Percentiles rank a stretch among this genome's conserved stretches.
phyloP scores from a whole-genome alignment of 2,113 vertebrate species.

The Neotragus moschatus region DNA sequence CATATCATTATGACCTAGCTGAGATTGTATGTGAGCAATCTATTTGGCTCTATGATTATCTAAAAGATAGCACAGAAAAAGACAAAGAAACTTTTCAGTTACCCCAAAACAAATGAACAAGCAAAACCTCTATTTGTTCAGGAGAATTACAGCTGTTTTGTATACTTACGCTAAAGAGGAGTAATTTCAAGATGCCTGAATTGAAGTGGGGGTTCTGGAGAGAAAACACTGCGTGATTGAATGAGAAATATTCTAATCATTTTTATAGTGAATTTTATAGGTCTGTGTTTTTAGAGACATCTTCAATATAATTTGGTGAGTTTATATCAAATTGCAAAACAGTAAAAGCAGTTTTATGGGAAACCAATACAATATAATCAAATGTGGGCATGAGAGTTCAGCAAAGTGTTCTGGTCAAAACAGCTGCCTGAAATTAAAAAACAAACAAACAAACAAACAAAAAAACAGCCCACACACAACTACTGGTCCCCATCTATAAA shows the following conservation, averaged over 20 bases:
- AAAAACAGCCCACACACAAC: background rate
- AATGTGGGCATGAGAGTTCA: background rate
- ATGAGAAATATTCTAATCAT: background rate
- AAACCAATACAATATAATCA: background rate
- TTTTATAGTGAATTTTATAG: background rate
- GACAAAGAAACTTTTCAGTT: background rate
- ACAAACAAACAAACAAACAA: rapidly evolving
- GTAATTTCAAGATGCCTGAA: background rate
- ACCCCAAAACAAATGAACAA: background rate
- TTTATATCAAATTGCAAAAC: background rate
- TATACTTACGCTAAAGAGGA: background rate
- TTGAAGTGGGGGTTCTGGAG: background rate
- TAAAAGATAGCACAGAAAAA: background rate
- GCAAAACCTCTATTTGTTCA: background rate
- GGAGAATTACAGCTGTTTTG: background rate
- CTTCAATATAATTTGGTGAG: background rate
- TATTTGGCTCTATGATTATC: background rate
- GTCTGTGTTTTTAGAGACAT: background rate
- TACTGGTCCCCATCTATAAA: background rate
- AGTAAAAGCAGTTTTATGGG: background rate
- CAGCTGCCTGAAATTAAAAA: background rate
- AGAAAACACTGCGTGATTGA: background rate
- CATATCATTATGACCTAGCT: background rate
- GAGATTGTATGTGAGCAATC: background rate
- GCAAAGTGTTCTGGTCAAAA: background rate